These are phyloP conservation scores for Chelonoidis abingdonii DNA, from an alignment of 2,113 vertebrate species.

Conservation along the genomic window DNA sequence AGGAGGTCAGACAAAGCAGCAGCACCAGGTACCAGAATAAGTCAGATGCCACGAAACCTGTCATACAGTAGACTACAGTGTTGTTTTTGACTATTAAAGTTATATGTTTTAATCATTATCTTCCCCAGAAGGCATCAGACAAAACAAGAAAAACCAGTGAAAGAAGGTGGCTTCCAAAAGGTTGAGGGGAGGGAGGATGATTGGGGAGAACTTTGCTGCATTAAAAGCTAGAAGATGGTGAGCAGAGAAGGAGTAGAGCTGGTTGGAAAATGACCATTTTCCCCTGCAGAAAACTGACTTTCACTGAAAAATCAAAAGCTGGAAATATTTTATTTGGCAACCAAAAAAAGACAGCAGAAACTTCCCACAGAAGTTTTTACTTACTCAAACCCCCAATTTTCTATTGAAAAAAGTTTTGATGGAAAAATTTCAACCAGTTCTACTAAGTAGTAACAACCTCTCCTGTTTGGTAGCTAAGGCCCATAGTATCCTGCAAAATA, in stretches of 20 bases:
- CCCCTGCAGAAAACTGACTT: too few relatives aligned
- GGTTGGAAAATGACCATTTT: not conserved
- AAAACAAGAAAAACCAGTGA: not conserved
- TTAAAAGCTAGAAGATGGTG: not conserved
- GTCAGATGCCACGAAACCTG: too few relatives aligned
- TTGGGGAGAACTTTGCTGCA: not conserved
- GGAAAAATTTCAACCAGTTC: not conserved
- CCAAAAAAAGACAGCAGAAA: fast-evolving
- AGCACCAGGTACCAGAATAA: not conserved
- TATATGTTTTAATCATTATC: not conserved
- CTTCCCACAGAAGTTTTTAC: not conserved
- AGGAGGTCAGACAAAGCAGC: not conserved
- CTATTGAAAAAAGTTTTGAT: not conserved
- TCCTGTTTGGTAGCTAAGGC: not conserved
- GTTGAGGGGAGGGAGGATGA: not conserved
- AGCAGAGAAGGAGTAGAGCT: not conserved
- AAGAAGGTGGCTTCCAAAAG: not conserved
- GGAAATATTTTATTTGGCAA: not conserved
- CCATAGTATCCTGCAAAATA: not conserved
- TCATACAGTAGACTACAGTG: not conserved
- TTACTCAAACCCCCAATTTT: not conserved
- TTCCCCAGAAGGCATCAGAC: not conserved
- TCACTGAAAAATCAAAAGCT: not conserved
- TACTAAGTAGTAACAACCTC: not conserved
- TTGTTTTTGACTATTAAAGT: not conserved